A percentile compares a stretch with the other conserved stretches of the same genome.
phyloP scores from a whole-genome alignment of 2,888 invertebrate genomes.

The Brachylomia viminalis region DNA sequence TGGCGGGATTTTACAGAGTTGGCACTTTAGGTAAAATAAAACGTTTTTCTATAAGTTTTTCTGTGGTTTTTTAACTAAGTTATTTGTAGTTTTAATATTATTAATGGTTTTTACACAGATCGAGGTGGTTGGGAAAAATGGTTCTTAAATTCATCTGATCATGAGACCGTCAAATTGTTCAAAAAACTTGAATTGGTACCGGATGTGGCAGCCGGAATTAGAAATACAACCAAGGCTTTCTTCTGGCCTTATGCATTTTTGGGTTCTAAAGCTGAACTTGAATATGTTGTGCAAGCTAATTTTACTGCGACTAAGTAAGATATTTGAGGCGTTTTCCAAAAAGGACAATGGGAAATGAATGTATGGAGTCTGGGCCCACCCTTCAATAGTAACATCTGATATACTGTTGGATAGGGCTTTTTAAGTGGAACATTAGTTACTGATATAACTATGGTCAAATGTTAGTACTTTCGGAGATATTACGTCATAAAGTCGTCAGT shows the following conservation, averaged over 20 bases:
- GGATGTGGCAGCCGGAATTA: conserved; percentile 92
- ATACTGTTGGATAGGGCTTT: too few relatives aligned
- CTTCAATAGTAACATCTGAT: too few relatives aligned
- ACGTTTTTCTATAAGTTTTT: not conserved
- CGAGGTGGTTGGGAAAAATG: conserved; percentile 94
- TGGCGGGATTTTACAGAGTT: conserved; percentile 92
- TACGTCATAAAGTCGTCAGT: too few relatives aligned
- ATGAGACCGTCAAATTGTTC: conserved; percentile 91
- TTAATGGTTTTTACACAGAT: conserved; percentile 82
- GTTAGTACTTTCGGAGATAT: too few relatives aligned
- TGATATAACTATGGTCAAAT: too few relatives aligned
- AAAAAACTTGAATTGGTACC: conserved; percentile 93
- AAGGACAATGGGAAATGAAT: too few relatives aligned
- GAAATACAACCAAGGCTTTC: conserved; percentile 93
- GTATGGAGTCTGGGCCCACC: too few relatives aligned
- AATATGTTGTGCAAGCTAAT: conserved; percentile 93
- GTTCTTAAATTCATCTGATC: conserved; percentile 93
- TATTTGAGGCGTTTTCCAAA: not conserved
- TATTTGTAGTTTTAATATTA: not conserved
- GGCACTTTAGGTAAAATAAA: conserved; percentile 92
- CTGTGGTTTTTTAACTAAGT: not conserved
- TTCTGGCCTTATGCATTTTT: conserved; percentile 95
- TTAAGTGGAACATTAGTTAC: too few relatives aligned
- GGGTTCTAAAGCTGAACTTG: conserved; percentile 93
- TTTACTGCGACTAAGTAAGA: conserved; percentile 89